Evolutionary conservation across 2,888 invertebrate genomes (phyloP), one percentile per base, ranked within the genome.

Genomic region (Zygogramma bicolorata): DNA sequence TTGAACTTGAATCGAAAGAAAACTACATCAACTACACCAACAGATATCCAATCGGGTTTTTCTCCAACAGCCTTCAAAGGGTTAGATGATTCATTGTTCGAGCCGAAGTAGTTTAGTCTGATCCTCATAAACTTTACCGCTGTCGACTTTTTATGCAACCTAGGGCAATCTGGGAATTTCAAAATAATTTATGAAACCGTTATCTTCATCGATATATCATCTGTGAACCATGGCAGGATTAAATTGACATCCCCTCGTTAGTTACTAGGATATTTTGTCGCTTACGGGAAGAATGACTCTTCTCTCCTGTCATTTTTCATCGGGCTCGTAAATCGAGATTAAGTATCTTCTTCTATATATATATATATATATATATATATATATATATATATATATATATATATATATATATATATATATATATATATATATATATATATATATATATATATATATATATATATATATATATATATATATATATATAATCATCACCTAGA

Each of bases 161-260:
- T 15, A 53, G 53, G 25, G 27, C 53, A 53, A 53, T 53, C 53
- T 53, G 13, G 53, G 27, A 53, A 25, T 53, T 53, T 53, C n/a
- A 53, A 53, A 46, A 46, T 46, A 46, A 53, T 53, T 53, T 53
- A 53, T 53, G 53, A 27, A 53, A 53, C 27, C 25, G 25, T 27
- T 53, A 53, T 53, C 53, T 53, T 15, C 5, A 5, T n/a, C 53
- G 25, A 53, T 53, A 53, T 25, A 53, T 53, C 53, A 53, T 53
- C 22, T n/a, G 6, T n/a, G 53, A n/a, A 53, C 53, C 53, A n/a
- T 8, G 13, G 27, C 27, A 7, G 13, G 15, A 6, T 53, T n/a
- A 25, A 27, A 53, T 53, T 53, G 53, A 53, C 53, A 53, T 53
- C 27, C 53, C 5, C 27, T 53, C 25, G 27, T 53, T 22, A 53